phyloP scores from a whole-genome alignment of 2,113 vertebrate genomes.

The Neodontobutis hainanensis region DNA sequence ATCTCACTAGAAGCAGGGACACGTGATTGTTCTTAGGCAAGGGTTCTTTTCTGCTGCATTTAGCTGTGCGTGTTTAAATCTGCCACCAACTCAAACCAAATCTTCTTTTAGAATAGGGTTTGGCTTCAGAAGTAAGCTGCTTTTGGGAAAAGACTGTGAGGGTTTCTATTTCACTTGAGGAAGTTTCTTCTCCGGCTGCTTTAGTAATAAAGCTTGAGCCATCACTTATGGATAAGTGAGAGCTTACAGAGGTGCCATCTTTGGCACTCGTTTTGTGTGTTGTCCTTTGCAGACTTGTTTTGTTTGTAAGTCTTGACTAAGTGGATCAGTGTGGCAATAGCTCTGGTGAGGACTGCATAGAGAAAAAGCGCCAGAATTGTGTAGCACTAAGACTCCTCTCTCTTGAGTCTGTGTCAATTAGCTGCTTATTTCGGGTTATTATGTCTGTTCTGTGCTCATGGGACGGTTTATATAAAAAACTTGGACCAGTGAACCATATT shows the following conservation, averaged over 20 bases:
- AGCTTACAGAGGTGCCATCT: too few species aligned
- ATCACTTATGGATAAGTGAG: too few species aligned
- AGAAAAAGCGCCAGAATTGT: too few species aligned
- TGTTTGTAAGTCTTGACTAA: too few species aligned
- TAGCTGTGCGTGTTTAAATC: neutral
- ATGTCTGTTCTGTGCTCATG: neutral
- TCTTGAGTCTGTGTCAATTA: too few species aligned
- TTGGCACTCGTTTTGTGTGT: too few species aligned
- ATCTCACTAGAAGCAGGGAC: neutral
- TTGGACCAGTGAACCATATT: neutral
- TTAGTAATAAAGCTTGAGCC: too few species aligned
- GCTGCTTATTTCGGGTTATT: too few species aligned
- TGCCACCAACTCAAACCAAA: neutral
- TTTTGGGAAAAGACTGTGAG: neutral
- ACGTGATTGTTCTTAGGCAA: constrained; percentile 2
- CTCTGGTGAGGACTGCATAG: too few species aligned
- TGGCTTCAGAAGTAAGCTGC: neutral
- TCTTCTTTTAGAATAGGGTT: neutral
- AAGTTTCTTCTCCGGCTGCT: neutral
- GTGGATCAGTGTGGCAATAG: too few species aligned
- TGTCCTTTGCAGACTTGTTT: too few species aligned
- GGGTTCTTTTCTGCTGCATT: neutral
- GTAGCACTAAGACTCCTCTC: too few species aligned
- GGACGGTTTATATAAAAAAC: neutral
- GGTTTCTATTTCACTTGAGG: neutral